Percentiles rank a stretch among this genome's conserved stretches.
Conservation (phyloP, 2,797 vertebrate species). For the Notamacropus eugenii region DNA sequence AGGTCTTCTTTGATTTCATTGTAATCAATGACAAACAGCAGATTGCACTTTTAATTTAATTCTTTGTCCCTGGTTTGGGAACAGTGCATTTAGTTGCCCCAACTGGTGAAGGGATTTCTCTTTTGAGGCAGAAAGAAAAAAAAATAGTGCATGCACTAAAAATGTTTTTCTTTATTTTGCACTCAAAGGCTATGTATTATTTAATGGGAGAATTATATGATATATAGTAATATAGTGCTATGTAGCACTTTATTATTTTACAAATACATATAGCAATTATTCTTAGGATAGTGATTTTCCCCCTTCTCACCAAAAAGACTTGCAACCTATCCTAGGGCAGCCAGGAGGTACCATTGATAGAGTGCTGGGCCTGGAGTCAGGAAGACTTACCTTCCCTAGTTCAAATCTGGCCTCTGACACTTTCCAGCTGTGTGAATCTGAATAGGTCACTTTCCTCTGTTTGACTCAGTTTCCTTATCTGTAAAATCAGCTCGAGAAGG, state of each 20-base stretch:
- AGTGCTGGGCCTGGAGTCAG: background rate
- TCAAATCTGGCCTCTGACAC: background rate
- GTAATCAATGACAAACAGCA: background rate
- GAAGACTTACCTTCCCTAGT: background rate
- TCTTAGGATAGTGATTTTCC: background rate
- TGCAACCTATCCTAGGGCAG: background rate
- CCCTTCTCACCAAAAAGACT: background rate
- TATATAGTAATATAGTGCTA: background rate
- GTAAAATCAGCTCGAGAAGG: background rate
- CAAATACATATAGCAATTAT: background rate
- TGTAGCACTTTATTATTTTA: background rate
- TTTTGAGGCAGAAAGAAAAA: slow-evolving; percentile 18
- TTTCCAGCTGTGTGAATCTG: background rate
- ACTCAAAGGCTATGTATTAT: background rate
- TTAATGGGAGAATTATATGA: background rate
- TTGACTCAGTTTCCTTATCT: background rate
- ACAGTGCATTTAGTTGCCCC: background rate
- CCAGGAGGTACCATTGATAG: background rate
- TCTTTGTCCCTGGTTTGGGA: background rate
- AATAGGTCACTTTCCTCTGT: background rate
- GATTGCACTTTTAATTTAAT: background rate
- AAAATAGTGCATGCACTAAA: background rate
- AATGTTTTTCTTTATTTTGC: background rate
- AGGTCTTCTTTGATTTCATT: background rate
- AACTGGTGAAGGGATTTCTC: background rate